These are phyloP conservation scores for Drepana falcataria DNA, from an alignment of 2,888 invertebrate species.

Conservation along the genomic window DNA sequence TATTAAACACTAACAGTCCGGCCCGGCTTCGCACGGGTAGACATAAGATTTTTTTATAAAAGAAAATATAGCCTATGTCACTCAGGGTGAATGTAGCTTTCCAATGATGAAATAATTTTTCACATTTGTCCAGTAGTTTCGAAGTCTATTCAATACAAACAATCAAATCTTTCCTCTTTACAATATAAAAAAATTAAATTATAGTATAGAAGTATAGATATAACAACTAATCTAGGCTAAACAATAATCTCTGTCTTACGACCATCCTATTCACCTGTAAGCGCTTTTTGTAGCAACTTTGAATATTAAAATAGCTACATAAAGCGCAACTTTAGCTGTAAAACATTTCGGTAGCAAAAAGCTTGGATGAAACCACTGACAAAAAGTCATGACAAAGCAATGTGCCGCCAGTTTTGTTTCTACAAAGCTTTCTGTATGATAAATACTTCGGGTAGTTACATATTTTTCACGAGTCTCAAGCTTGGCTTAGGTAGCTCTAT, in stretches of 20 bases:
- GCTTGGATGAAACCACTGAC: slow-evolving; percentile 29
- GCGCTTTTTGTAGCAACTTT: slow-evolving; percentile 28
- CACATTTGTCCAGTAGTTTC: too few species aligned
- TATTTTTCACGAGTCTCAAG: slow-evolving; percentile 2
- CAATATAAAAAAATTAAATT: too few species aligned
- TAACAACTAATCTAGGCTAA: neutral
- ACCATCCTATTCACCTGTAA: slow-evolving; percentile 20
- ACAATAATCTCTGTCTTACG: slow-evolving; percentile 16
- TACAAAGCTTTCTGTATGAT: slow-evolving; percentile 19
- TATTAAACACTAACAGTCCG: too few species aligned
- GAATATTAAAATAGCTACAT: slow-evolving; percentile 31
- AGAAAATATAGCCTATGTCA: too few species aligned
- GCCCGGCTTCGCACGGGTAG: too few species aligned
- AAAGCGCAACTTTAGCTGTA: slow-evolving; percentile 40
- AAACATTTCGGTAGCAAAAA: slow-evolving; percentile 38
- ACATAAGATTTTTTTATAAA: too few species aligned
- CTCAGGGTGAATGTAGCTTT: too few species aligned
- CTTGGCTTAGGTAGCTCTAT: too few species aligned
- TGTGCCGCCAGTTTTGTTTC: slow-evolving; percentile 31
- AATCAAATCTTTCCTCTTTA: too few species aligned
- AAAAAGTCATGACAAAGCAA: slow-evolving; percentile 42
- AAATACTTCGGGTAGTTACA: slow-evolving; percentile 21
- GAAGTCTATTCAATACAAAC: too few species aligned
- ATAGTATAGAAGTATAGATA: too few species aligned
- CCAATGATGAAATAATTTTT: too few species aligned